Base-by-base conservation (phyloP, 2,888 invertebrate genomes). In the Prenolepis imparis region DNA sequence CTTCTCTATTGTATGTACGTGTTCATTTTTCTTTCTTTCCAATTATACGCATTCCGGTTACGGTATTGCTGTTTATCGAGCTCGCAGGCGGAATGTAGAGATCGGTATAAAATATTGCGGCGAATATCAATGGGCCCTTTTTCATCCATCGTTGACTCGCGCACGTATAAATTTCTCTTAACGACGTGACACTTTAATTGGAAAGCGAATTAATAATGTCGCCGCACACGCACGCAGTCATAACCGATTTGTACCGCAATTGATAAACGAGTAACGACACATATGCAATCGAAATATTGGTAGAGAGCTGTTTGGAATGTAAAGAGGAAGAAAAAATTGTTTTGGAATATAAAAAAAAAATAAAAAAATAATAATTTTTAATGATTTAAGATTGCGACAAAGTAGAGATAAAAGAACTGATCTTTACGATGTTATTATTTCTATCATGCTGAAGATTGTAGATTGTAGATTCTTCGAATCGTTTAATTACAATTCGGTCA, bases 71-170 rank as follows among this genome's bases (percentile, higher is more conserved):
- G 82, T 86, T 85, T 84, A 87, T 87, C 64, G 44, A 82, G 44
- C 67, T 61, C 48, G 36, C 21, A 73, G 77, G 8, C 8, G n/a
- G 75, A 84, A 66, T 28, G 78, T 66, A 39, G 82, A 12, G 3
- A 28, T 28, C 28, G 70, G 39, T 48, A 66, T 78, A 75, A 85
- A 85, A 87, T 88, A 88, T 89, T 73, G 87, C 89, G 59, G 52
- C 72, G 83, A 85, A 88, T 89, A 89, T 89, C 73, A 83, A 83
- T 12, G 61, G 57, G 48, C 61, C 77, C 80, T 89, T 89, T 85
- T 75, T 89, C 89, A 85, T 74, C 70, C 74, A 61, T 59, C 72
- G 64, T 61, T 59, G 59, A 61, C 18, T 52, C 67, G n/a, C 63
- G 24, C 32, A 24, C 66, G 57, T 63, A 84, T 73, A 84, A 87